Conservation (phyloP, 1,140 invertebrate genomes). For the Brachionus plicatilis region DNA sequence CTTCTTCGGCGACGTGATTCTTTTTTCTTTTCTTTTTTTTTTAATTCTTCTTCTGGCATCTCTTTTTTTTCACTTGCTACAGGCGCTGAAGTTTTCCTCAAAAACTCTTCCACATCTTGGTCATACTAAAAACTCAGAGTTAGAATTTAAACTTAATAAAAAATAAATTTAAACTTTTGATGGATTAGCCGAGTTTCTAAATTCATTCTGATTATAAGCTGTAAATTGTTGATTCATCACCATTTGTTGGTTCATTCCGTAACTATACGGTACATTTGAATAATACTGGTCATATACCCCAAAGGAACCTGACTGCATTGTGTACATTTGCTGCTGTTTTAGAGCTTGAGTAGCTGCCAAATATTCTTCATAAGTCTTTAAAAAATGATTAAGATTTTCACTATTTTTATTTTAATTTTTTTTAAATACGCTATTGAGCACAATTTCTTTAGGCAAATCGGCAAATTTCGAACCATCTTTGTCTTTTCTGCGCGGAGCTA, state of each 20-base stretch:
- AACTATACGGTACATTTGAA: not conserved
- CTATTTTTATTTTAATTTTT: not conserved
- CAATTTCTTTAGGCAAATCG: not conserved
- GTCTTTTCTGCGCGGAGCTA: not conserved
- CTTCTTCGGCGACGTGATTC: not conserved
- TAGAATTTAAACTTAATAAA: not conserved
- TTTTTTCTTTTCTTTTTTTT: slow-evolving; percentile 6
- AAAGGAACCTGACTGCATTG: not conserved
- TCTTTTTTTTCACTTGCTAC: not conserved
- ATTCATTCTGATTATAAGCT: slow-evolving; percentile 6
- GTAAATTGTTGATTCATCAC: not conserved
- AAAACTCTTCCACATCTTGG: slow-evolving; percentile 33
- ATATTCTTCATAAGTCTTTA: slow-evolving; percentile 28
- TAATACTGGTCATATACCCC: not conserved
- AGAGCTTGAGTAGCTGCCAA: slow-evolving; percentile 11
- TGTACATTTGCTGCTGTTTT: slow-evolving; percentile 5
- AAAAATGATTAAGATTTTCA: not conserved
- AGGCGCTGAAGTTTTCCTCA: slow-evolving; percentile 17
- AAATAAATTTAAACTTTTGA: not conserved
- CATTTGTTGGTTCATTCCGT: not conserved
- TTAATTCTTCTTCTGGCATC: not conserved
- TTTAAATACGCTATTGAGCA: slow-evolving; percentile 4
- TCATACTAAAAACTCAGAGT: not conserved
- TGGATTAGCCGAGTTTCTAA: not conserved
- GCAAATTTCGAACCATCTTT: not conserved